These are phyloP conservation scores for Litoditis marina DNA, from an alignment of 2,888 invertebrate genomes.

Conservation along the genomic window DNA sequence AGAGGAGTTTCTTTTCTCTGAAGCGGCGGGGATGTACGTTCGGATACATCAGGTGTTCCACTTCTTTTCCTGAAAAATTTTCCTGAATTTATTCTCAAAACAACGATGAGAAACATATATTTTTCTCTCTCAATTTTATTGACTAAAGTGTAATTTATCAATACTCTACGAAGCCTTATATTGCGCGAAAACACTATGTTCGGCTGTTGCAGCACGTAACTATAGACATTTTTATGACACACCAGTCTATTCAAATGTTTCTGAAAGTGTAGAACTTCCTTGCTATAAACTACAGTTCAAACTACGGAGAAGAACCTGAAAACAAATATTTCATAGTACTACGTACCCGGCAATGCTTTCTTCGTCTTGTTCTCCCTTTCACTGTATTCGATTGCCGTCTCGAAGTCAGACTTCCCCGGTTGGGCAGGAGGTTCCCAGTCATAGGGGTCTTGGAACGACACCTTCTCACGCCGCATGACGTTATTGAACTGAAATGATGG, in stretches of 20 bases:
- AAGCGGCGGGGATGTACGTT: conserved; percentile 30
- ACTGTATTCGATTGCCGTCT: neutral
- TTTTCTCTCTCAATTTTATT: too few relatives aligned
- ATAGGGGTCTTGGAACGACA: conserved; percentile 8
- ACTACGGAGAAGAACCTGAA: too few relatives aligned
- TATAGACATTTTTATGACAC: too few relatives aligned
- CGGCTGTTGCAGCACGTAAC: too few relatives aligned
- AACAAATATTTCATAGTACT: neutral
- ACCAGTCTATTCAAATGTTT: too few relatives aligned
- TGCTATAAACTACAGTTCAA: too few relatives aligned
- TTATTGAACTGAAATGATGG: conserved; percentile 4
- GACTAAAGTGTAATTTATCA: too few relatives aligned
- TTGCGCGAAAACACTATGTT: too few relatives aligned
- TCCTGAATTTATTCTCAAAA: too few relatives aligned
- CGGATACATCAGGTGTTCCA: conserved; percentile 44
- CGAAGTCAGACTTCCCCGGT: neutral
- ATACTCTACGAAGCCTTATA: too few relatives aligned
- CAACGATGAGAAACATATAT: too few relatives aligned
- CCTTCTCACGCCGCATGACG: neutral
- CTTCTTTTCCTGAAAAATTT: conserved; percentile 21
- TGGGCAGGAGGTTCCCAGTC: conserved; percentile 7
- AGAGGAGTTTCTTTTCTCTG: conserved; percentile 33
- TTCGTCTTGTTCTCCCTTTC: neutral
- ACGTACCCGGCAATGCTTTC: neutral
- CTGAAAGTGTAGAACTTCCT: too few relatives aligned